Percentiles rank a stretch among this genome's conserved stretches.
Conservation (phyloP, 2,113 vertebrate genomes). For the Scomber japonicus region DNA sequence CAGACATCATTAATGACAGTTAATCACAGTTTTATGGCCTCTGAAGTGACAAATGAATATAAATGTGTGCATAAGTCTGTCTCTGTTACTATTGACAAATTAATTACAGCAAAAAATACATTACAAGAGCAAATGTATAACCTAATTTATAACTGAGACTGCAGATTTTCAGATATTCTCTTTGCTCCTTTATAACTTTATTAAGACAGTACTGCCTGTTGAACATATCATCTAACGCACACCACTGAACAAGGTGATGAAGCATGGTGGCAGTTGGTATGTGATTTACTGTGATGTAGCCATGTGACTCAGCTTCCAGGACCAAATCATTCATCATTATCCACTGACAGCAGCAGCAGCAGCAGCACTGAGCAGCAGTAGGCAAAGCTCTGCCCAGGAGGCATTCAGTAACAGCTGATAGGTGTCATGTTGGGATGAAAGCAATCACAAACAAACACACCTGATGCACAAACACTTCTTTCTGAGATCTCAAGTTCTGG, state of each 20-base stretch:
- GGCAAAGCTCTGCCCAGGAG: not conserved
- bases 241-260: not conserved
- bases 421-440: no score
- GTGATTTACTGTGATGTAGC: not conserved
- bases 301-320: not conserved
- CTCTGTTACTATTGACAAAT: not conserved
- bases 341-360: slow-evolving; percentile 5
- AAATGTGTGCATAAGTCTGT: not conserved
- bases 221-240: not conserved
- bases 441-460: no score
- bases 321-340: slow-evolving; percentile 7
- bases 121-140: not conserved
- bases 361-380: not conserved
- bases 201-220: not conserved
- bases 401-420: not conserved
- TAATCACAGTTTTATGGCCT: not conserved
- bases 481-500: not conserved
- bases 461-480: no score
- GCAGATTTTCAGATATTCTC: not conserved
- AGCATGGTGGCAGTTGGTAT: not conserved
- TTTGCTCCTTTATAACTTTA: not conserved
- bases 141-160: not conserved
- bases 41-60: not conserved
- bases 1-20: not conserved
- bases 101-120: not conserved